These are phyloP conservation scores for Eudorcas thomsonii DNA, from an alignment of 2,113 vertebrate species.

Conservation along the genomic window DNA sequence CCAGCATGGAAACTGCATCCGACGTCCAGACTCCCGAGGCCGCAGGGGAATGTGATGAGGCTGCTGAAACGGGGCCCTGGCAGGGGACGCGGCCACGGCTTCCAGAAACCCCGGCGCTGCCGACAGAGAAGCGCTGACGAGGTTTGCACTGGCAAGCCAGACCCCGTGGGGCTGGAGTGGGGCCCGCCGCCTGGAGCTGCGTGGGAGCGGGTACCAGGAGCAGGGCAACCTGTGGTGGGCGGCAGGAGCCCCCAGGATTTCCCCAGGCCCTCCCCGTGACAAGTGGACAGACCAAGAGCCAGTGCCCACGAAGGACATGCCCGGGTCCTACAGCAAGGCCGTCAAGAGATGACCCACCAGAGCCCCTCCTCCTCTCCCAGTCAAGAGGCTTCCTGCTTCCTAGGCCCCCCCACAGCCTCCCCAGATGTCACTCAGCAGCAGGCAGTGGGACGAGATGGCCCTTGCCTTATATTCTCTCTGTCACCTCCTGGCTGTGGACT, in stretches of 20 bases:
- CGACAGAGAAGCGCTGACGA: background rate
- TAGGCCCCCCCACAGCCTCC: background rate
- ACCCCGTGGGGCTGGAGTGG: background rate
- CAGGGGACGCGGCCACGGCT: background rate
- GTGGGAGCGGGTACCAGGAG: background rate
- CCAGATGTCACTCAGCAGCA: background rate
- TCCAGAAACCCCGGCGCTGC: constrained; percentile 28
- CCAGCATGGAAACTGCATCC: constrained; percentile 49
- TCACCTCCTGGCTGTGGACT: background rate
- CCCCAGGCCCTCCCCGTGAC: background rate
- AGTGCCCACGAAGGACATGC: fast-evolving
- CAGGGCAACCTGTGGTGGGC: background rate
- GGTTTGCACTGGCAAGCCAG: background rate
- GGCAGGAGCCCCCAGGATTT: background rate
- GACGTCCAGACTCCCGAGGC: background rate
- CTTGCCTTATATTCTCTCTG: background rate
- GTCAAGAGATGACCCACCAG: background rate
- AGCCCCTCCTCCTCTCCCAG: background rate
- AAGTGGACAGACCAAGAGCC: background rate
- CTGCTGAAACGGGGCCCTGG: constrained; percentile 39
- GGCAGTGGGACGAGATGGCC: background rate
- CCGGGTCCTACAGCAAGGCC: background rate
- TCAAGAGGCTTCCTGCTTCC: background rate
- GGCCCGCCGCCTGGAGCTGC: background rate
- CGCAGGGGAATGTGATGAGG: constrained; percentile 72